phyloP scores from a whole-genome alignment of 2,797 vertebrate species.

The Pristis pectinata region DNA sequence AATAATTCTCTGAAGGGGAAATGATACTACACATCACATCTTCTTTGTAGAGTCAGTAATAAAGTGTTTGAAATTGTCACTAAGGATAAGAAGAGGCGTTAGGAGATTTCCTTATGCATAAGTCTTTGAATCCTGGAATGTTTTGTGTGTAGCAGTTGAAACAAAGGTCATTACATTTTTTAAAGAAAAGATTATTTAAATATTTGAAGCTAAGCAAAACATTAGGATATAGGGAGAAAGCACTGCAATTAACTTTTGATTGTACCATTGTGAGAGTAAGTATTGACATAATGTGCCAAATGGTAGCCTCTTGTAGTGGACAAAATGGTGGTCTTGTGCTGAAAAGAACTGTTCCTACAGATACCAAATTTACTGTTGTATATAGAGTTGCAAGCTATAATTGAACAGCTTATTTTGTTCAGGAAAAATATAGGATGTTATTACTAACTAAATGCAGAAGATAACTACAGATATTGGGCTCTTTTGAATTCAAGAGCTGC shows the following conservation, averaged over 20 bases:
- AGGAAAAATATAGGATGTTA: not conserved
- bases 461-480: not conserved
- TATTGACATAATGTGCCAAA: not conserved
- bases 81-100: not conserved
- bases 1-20: too few species aligned
- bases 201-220: not conserved
- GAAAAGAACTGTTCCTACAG: not conserved
- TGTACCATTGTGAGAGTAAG: not conserved
- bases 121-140: not conserved
- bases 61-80: not conserved
- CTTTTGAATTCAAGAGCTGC: not conserved
- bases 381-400: not conserved
- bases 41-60: not conserved
- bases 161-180: not conserved
- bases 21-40: not conserved
- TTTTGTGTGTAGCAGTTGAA: not conserved
- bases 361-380: not conserved
- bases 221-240: not conserved
- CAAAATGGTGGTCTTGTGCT: not conserved
- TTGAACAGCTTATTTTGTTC: not conserved
- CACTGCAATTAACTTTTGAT: not conserved
- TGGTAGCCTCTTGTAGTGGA: not conserved
- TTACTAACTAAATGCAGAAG: not conserved
- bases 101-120: not conserved
- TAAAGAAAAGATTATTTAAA: not conserved